Evolutionary conservation across 2,888 invertebrate species (phyloP).

Genomic region (Hirtodrosophila trivittata): DNA sequence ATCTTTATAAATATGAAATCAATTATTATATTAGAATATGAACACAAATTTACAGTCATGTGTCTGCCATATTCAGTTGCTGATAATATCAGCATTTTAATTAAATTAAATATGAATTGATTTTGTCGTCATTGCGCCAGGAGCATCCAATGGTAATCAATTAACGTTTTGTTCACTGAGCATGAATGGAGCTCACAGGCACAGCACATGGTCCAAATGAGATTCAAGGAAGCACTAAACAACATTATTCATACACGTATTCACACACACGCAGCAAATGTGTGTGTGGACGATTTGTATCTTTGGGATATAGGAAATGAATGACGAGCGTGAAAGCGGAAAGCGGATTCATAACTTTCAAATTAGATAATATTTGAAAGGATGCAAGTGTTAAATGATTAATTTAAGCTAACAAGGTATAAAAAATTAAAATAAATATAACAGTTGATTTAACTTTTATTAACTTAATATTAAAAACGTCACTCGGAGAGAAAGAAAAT

Average conservation of each 20-base stretch:
- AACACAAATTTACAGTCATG: neutral
- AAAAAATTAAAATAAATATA: too few relatives aligned
- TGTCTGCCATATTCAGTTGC: conserved; percentile 13
- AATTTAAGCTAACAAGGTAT: too few relatives aligned
- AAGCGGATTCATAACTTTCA: conserved; percentile 13
- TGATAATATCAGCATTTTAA: conserved; percentile 70
- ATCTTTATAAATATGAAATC: too few relatives aligned
- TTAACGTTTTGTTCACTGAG: conserved; percentile 53
- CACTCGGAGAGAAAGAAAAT: too few relatives aligned
- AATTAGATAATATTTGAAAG: too few relatives aligned
- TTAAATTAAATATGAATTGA: conserved; percentile 68
- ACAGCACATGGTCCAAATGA: conserved; percentile 14
- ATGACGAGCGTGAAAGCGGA: conserved; percentile 23
- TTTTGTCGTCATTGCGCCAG: conserved; percentile 38
- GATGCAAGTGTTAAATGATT: too few relatives aligned
- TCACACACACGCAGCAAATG: conserved; percentile 1
- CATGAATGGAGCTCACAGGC: conserved; percentile 45
- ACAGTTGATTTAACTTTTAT: too few relatives aligned
- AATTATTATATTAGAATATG: too few relatives aligned
- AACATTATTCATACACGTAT: conserved; percentile 8
- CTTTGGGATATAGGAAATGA: conserved; percentile 21
- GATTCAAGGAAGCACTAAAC: conserved; percentile 30
- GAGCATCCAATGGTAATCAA: conserved; percentile 37
- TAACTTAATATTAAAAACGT: too few relatives aligned
- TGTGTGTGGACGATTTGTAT: conserved; percentile 5